Conservation (phyloP, 1,140 invertebrate species). For the Trichoplusia ni region DNA sequence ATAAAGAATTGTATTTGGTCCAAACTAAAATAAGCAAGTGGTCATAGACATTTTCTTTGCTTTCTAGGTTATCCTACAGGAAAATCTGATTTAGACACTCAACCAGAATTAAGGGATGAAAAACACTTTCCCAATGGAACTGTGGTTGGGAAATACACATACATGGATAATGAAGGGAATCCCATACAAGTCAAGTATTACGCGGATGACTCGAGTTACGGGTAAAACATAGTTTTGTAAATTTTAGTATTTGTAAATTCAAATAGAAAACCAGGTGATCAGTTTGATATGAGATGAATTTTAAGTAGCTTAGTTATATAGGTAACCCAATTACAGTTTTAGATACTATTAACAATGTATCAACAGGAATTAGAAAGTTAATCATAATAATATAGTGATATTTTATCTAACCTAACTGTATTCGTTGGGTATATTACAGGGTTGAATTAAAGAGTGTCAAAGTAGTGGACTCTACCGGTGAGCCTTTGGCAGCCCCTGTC, state of each 20-base stretch:
- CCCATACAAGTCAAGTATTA: conserved; percentile 84
- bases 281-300: too few species aligned
- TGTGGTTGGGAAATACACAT: conserved; percentile 85
- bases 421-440: too few species aligned
- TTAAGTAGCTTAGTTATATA: too few species aligned
- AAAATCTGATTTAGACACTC: conserved; percentile 22
- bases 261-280: background rate
- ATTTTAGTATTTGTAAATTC: background rate
- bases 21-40: too few species aligned
- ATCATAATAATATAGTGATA: too few species aligned
- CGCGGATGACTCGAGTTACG: conserved; percentile 84
- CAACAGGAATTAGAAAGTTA: too few species aligned
- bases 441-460: conserved; percentile 62
- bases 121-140: conserved; percentile 84
- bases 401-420: too few species aligned
- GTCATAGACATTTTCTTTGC: too few species aligned
- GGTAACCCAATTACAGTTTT: too few species aligned
- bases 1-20: too few species aligned
- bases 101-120: conserved; percentile 74
- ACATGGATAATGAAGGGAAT: conserved; percentile 84
- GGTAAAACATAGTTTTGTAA: conserved; percentile 64
- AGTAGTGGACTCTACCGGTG: conserved; percentile 30
- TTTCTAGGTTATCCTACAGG: conserved; percentile 40
- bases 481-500: background rate
- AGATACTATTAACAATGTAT: too few species aligned